Conservation (phyloP, 1,140 invertebrate species). For the Daktulosphaira vitifoliae region DNA sequence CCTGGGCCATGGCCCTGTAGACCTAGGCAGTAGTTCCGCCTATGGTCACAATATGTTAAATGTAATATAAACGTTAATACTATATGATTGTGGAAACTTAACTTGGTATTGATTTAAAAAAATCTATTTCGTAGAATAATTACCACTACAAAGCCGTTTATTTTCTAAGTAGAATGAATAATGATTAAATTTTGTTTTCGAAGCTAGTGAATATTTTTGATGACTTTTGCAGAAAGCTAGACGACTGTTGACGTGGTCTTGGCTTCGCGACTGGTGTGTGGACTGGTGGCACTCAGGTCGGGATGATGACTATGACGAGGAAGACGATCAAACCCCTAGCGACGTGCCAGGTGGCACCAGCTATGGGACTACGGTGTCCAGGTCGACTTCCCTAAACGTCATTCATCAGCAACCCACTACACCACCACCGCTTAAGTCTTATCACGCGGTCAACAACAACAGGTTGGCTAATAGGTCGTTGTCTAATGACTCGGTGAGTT, state of each 20-base stretch:
- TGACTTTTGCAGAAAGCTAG: constrained; percentile 42
- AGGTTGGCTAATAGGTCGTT: constrained; percentile 52
- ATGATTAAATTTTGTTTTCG: neutral
- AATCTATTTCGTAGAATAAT: no score
- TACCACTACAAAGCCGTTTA: neutral
- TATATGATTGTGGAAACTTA: no score
- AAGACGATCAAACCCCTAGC: constrained; percentile 55
- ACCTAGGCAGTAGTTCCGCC: no score
- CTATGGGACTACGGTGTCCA: constrained; percentile 75
- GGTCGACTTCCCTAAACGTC: constrained; percentile 72
- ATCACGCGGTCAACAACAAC: constrained; percentile 44
- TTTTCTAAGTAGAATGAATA: neutral
- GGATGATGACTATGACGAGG: constrained; percentile 66
- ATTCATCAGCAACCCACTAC: constrained; percentile 60
- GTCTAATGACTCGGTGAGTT: constrained; percentile 56
- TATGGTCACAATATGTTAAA: no score
- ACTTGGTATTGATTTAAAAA: no score
- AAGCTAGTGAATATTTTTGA: no score
- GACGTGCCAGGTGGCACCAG: constrained; percentile 69
- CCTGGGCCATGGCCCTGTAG: no score
- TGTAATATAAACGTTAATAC: no score
- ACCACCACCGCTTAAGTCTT: constrained; percentile 46
- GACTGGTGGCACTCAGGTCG: constrained; percentile 78
- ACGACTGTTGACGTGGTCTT: constrained; percentile 49
- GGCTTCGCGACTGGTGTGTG: constrained; percentile 66